These are phyloP conservation scores for Noctuana brunneofusca DNA, from an alignment of 2,888 invertebrate species.

Conservation along the genomic window DNA sequence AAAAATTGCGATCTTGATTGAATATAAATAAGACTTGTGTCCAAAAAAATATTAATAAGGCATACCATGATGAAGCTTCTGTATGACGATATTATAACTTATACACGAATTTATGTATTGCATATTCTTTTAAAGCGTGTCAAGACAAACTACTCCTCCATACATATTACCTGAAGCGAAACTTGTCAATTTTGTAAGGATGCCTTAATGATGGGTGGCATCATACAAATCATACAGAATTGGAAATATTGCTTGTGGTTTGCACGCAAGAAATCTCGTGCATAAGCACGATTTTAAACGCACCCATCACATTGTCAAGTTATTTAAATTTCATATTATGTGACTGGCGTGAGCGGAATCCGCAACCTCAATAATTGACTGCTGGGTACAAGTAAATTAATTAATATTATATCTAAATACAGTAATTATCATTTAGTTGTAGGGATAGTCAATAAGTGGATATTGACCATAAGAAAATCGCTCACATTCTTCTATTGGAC, in stretches of 20 bases:
- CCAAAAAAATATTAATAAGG: neutral
- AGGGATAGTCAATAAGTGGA: neutral
- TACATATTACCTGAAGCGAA: neutral
- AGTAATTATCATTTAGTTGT: constrained; percentile 23
- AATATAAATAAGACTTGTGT: neutral
- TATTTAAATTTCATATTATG: constrained; percentile 44
- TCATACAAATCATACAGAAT: constrained; percentile 15
- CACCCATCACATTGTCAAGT: constrained; percentile 40
- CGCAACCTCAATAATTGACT: constrained; percentile 54
- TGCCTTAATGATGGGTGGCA: neutral
- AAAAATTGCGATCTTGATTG: neutral
- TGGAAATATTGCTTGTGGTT: constrained; percentile 18
- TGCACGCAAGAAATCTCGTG: constrained; percentile 27
- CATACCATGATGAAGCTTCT: neutral
- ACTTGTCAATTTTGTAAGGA: constrained; percentile 6
- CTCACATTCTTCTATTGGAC: too few relatives aligned
- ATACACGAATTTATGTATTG: neutral
- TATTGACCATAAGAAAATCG: neutral
- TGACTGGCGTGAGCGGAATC: constrained; percentile 47
- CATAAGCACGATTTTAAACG: constrained; percentile 35
- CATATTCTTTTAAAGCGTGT: constrained; percentile 14
- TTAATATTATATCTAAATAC: constrained; percentile 6
- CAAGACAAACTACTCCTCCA: constrained; percentile 18
- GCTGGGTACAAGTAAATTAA: constrained; percentile 27
- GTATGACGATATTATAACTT: too few relatives aligned